Conservation (phyloP, 2,888 invertebrate genomes). For the Heliconius ismenius region DNA sequence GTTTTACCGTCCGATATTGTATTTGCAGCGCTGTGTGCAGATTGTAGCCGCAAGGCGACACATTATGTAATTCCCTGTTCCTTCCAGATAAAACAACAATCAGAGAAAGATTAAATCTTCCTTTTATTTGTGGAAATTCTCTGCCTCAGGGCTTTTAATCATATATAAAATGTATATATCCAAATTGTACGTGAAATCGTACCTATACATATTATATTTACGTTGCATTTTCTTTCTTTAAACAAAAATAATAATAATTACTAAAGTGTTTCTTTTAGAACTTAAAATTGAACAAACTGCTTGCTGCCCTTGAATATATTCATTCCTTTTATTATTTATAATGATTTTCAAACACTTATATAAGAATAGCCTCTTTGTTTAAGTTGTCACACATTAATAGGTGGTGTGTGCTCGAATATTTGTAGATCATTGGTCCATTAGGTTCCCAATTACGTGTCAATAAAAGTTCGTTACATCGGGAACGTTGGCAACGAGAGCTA, state of each 20-base stretch:
- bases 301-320: background rate
- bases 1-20: constrained; percentile 53
- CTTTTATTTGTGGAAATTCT: constrained; percentile 71
- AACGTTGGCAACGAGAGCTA: constrained; percentile 36
- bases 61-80: constrained; percentile 49
- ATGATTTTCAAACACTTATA: background rate
- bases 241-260: background rate
- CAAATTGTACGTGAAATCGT: background rate
- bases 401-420: constrained; percentile 7
- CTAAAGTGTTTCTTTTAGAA: background rate
- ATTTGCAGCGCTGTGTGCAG: constrained; percentile 37
- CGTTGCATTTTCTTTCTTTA: background rate
- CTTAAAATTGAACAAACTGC: background rate
- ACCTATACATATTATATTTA: background rate
- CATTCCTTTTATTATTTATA: background rate
- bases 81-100: constrained; percentile 62
- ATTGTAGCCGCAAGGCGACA: constrained; percentile 42
- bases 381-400: constrained; percentile 7
- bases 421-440: constrained; percentile 25
- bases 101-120: constrained; percentile 69
- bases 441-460: constrained; percentile 35
- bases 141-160: constrained; percentile 56
- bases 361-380: constrained; percentile 14
- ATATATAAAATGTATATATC: constrained; percentile 26
- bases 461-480: constrained; percentile 40